Conservation (phyloP, 2,113 vertebrate genomes). For the Halichoeres trimaculatus region DNA sequence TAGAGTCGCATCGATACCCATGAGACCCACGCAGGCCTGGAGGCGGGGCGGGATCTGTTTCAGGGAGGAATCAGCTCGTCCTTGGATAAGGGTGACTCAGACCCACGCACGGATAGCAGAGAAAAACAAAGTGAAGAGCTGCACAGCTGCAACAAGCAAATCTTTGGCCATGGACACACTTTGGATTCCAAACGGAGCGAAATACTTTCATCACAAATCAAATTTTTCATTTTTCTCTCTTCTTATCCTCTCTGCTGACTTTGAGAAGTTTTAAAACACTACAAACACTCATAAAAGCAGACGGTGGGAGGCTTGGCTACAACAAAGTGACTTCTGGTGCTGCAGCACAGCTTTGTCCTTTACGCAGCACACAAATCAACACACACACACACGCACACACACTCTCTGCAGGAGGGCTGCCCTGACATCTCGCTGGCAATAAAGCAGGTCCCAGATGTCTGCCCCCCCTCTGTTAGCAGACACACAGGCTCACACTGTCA, state of each 20-base stretch:
- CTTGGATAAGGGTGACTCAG: constrained; percentile 33
- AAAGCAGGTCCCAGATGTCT: constrained; percentile 69
- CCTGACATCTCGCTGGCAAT: constrained; percentile 49
- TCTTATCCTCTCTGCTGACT: constrained; percentile 3
- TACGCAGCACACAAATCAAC: background rate
- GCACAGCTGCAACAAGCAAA: constrained; percentile 24
- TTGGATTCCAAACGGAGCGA: too few species aligned
- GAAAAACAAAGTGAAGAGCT: background rate
- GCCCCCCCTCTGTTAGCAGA: constrained; percentile 33
- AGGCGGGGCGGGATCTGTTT: constrained; percentile 48
- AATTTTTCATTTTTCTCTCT: background rate
- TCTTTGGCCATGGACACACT: background rate
- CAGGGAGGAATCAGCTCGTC: constrained; percentile 48
- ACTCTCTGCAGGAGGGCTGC: constrained; percentile 52
- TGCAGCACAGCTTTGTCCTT: constrained; percentile 53
- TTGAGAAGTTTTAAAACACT: constrained; percentile 6
- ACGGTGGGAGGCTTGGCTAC: background rate
- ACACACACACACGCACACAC: constrained; percentile 25
- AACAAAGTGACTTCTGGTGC: constrained; percentile 39
- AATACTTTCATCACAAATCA: too few species aligned
- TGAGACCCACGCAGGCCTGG: constrained; percentile 34
- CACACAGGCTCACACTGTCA: constrained; percentile 42
- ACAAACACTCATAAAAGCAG: constrained; percentile 33
- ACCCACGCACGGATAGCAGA: constrained; percentile 2
- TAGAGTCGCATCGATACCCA: constrained; percentile 36